phyloP scores from a whole-genome alignment of 2,113 vertebrate genomes.

The Centrocercus urophasianus region DNA sequence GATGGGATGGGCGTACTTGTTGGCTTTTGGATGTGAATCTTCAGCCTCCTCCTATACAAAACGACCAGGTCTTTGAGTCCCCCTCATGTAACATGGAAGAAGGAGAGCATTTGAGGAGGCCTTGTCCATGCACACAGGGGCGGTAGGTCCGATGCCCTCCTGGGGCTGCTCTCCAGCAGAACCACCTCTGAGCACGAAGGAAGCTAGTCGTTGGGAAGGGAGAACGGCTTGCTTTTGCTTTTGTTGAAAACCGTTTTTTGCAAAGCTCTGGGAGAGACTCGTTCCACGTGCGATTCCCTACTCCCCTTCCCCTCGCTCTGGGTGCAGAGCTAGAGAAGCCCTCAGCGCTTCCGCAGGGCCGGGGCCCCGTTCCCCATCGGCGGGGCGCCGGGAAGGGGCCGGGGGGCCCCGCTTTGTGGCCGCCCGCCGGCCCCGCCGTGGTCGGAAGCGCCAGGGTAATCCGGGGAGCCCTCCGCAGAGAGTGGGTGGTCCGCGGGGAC shows the following conservation, averaged over 20 bases:
- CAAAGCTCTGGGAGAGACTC: not conserved
- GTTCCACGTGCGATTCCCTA: not conserved
- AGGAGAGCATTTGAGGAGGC: accelerated
- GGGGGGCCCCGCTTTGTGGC: not conserved
- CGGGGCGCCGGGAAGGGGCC: not conserved
- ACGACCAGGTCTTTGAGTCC: not conserved
- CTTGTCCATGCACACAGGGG: accelerated
- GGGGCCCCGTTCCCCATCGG: not conserved
- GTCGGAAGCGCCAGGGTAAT: slow-evolving; percentile 36
- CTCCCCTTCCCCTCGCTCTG: not conserved
- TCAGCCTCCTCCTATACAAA: not conserved
- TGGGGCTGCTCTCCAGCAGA: not conserved
- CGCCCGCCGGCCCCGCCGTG: not conserved
- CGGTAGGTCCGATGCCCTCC: not conserved
- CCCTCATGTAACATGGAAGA: accelerated
- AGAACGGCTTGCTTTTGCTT: not conserved
- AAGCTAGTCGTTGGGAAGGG: too few relatives aligned
- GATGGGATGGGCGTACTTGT: accelerated
- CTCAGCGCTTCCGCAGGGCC: not conserved
- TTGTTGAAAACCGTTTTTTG: not conserved
- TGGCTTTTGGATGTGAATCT: not conserved
- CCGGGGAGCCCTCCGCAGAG: slow-evolving; percentile 30
- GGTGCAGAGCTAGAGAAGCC: not conserved
- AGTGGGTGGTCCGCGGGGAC: slow-evolving; percentile 81
- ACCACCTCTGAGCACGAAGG: accelerated